Evolutionary conservation across 2,888 invertebrate species (phyloP).

Genomic region (Loripinus fragilis): DNA sequence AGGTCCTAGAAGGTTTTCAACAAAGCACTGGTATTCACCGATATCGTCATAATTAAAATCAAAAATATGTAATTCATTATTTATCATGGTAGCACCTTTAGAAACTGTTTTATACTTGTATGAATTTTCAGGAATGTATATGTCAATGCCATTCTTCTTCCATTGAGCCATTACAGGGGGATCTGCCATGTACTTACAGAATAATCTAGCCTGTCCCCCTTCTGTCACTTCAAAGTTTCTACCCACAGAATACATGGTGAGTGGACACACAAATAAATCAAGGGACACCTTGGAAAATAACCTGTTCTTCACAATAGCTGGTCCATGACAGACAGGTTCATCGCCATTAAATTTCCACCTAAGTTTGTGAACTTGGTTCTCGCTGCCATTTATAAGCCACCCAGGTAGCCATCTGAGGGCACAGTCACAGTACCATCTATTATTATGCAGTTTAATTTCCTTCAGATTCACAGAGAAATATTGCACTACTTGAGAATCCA

Average conservation of each 20-base stretch:
- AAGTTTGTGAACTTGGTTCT: slow-evolving; percentile 47
- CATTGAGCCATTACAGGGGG: slow-evolving; percentile 71
- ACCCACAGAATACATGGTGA: slow-evolving; percentile 73
- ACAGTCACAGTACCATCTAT: slow-evolving; percentile 80
- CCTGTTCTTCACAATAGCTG: slow-evolving; percentile 62
- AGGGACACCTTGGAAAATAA: slow-evolving; percentile 65
- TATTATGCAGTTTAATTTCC: slow-evolving; percentile 71
- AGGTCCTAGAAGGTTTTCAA: slow-evolving; percentile 71
- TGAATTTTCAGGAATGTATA: slow-evolving; percentile 44
- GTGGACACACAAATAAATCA: slow-evolving; percentile 72
- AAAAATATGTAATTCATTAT: slow-evolving; percentile 65
- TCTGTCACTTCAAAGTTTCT: slow-evolving; percentile 56
- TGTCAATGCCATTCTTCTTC: slow-evolving; percentile 64
- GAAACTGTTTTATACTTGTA: slow-evolving; percentile 63
- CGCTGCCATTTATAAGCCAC: slow-evolving; percentile 68
- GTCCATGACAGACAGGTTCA: slow-evolving; percentile 71
- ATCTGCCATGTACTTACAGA: slow-evolving; percentile 73
- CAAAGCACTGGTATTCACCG: slow-evolving; percentile 72
- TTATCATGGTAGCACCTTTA: slow-evolving; percentile 52
- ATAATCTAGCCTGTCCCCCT: slow-evolving; percentile 64
- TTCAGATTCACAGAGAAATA: slow-evolving; percentile 65
- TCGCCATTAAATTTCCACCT: slow-evolving; percentile 67
- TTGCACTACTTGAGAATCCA: slow-evolving; percentile 66
- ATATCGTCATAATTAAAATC: slow-evolving; percentile 72
- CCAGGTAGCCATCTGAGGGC: slow-evolving; percentile 72